These are phyloP conservation scores for Idris sp. DNA, from an alignment of 1,140 invertebrate species.

Conservation along the genomic window DNA sequence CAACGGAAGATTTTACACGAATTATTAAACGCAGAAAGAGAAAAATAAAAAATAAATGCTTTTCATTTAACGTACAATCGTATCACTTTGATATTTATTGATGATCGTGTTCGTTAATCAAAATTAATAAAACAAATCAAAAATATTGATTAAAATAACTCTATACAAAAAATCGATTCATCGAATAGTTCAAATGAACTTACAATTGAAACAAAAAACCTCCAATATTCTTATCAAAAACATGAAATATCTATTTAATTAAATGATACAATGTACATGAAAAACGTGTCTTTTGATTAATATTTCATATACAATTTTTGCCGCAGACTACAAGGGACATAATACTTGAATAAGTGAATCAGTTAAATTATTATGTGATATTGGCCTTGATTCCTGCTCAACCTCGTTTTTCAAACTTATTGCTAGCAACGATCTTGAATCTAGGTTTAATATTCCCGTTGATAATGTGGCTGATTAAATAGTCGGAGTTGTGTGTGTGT, in stretches of 20 bases:
- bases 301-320: too few relatives aligned
- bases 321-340: too few relatives aligned
- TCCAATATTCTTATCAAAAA: too few relatives aligned
- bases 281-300: too few relatives aligned
- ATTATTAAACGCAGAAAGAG: slow-evolving; percentile 38
- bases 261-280: too few relatives aligned
- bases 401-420: slow-evolving; percentile 57
- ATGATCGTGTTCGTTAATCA: slow-evolving; percentile 14
- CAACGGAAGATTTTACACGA: slow-evolving; percentile 8
- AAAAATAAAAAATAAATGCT: slow-evolving; percentile 45
- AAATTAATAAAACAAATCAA: slow-evolving; percentile 1
- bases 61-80: slow-evolving; percentile 35
- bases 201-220: too few relatives aligned
- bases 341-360: too few relatives aligned
- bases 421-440: slow-evolving; percentile 49
- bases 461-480: slow-evolving; percentile 35
- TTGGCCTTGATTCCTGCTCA: slow-evolving; percentile 65
- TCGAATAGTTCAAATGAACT: too few relatives aligned
- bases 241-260: too few relatives aligned
- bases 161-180: too few relatives aligned
- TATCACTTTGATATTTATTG: slow-evolving; percentile 27
- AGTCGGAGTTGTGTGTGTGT: slow-evolving; percentile 12
- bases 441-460: slow-evolving; percentile 42
- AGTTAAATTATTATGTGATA: slow-evolving; percentile 58
- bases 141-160: too few relatives aligned